Conservation (phyloP, 1,140 invertebrate species). For the Pseudomyrmex dendroicus region DNA sequence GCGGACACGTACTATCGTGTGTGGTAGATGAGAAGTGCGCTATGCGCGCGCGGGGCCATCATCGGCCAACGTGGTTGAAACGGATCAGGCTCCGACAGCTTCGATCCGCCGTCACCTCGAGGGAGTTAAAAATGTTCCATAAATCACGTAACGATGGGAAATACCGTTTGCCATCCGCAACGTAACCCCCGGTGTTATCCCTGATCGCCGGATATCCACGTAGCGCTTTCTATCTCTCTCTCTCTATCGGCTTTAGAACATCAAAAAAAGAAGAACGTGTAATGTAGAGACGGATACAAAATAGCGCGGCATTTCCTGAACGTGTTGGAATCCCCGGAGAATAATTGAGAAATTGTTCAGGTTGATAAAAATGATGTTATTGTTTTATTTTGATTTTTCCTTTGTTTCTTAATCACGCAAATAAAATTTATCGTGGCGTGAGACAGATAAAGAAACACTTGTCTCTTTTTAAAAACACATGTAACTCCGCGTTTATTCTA, state of each 20-base stretch:
- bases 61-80: conserved; percentile 50
- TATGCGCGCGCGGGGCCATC: conserved; percentile 57
- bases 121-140: conserved; percentile 81
- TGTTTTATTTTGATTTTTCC: not conserved
- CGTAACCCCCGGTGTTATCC: conserved; percentile 48
- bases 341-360: conserved; percentile 13
- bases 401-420: not conserved
- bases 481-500: not conserved
- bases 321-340: not conserved
- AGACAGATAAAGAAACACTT: conserved; percentile 4
- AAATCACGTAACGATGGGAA: conserved; percentile 82
- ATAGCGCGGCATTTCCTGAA: not conserved
- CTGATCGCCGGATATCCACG: conserved; percentile 27
- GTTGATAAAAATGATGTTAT: conserved; percentile 11
- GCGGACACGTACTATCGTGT: conserved; percentile 32
- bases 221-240: not conserved
- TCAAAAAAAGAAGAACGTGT: conserved; percentile 21
- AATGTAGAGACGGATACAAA: not conserved
- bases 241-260: conserved; percentile 24
- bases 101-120: conserved; percentile 68
- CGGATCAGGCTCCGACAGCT: conserved; percentile 61
- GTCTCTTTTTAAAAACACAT: conserved; percentile 18
- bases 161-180: conserved; percentile 73
- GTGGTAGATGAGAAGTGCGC: conserved; percentile 21
- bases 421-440: conserved; percentile 32